Evolutionary conservation across 2,797 vertebrate species (phyloP), one percentile per base, ranked within the genome.

Genomic region (Notoglanidium macrostoma): DNA sequence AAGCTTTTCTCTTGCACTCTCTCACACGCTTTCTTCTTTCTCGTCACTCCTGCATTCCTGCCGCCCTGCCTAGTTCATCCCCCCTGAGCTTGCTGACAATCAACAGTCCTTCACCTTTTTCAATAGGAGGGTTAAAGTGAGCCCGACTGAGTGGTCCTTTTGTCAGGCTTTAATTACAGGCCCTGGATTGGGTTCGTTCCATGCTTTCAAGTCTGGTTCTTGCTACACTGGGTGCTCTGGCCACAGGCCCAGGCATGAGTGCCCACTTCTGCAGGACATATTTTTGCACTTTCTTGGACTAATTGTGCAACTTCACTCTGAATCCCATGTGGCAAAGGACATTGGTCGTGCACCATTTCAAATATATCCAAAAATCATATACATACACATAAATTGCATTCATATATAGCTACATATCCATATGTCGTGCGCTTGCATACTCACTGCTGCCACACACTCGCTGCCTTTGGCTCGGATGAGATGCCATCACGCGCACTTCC

Each of bases 101-200:
- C 87, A 74, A 65, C 81, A 77, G 84, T 89, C 70, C 84, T 88
- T 87, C 76, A 85, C 77, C 74, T 51, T 57, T 78, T 79, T 92
- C 88, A 92, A 90, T 77, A 85, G 89, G 68, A 83, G 76, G 54
- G 87, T 89, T 91, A 90, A 89, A 90, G 81, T 76, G 49, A 88
- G 73, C 29, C 59, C 12, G 9, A 78, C 46, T 55, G 61, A 85
- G 84, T 32, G 61, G 55, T 77, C 80, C 88, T 88, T 90, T 87
- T 79, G 86, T 86, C 84, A 29, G 80, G 87, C 51, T 85, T 91
- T 91, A 90, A 91, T 91, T 91, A 89, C 90, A 65, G 46, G 23
- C n/a, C 68, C 86, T 88, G 90, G 87, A 89, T 68, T 84, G 57
- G 81, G 49, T 85, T 89, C 44, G 81, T 51, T 81, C 57, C 55